Evolutionary conservation across 2,797 vertebrate genomes (phyloP), one percentile per base, ranked within the genome.

Genomic region (Antennarius maculatus): DNA sequence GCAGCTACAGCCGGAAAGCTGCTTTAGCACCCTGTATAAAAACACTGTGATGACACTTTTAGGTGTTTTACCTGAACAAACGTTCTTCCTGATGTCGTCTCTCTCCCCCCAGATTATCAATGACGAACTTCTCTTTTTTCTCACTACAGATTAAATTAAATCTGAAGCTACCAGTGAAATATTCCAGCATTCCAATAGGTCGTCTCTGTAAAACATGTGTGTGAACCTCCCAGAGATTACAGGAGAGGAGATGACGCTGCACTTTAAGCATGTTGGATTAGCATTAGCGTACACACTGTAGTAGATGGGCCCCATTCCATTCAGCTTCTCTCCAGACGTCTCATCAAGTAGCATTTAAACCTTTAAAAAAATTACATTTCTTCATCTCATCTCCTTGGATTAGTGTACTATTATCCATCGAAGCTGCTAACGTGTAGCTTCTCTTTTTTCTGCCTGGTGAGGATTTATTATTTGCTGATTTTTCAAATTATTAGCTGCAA

Each of bases 181-280:
- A 52, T 48, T 48, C 31, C 27, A 23, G 13, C 8, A 8, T 43
- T 23, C 23, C 23, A 49, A 57, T n/a, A 52, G n/a, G 46, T 47
- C 28, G 56, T 60, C 23, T 37, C 56, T 42, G 61, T 61, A 5
- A n/a, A 41, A 52, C 47, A 73, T 56, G 29, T 62, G 13, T 45
- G 17, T 49, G 66, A 58, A 78, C 45, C 37, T 54, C 27, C 58
- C 60, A 50, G 67, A 74, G 83, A 85, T 82, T 86, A 87, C 34
- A 74, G 67, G 8, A 48, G 69, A 74, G 69, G 7, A 58, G 81
- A 88, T 86, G 89, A 88, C 76, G 41, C 65, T 76, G 86, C 77
- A 75, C 66, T 84, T 74, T 77, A 39, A 79, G 74, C 67, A 39
- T 34, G 73, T 31, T 54, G 79, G 87, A 88, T 89, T 87, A 89